Evolutionary conservation across 2,888 invertebrate genomes (phyloP).

Genomic region (Corbicula japonica): DNA sequence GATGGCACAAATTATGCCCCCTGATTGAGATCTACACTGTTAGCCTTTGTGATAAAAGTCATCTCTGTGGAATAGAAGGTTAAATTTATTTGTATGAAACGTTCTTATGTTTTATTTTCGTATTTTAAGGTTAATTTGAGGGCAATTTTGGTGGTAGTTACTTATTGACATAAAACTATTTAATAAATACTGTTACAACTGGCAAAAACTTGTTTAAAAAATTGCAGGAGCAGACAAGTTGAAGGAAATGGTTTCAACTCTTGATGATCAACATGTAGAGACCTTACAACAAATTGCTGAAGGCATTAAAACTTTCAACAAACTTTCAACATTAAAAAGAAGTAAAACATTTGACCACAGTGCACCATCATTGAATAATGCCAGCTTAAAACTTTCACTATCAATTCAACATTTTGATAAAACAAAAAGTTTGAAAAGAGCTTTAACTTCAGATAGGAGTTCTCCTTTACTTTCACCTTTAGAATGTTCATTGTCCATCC

Average conservation of each 20-base stretch:
- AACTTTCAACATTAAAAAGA: constrained; percentile 43
- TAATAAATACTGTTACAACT: too few relatives aligned
- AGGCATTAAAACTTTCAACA: constrained; percentile 53
- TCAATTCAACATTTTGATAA: constrained; percentile 74
- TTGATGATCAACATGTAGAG: constrained; percentile 72
- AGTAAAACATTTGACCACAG: constrained; percentile 70
- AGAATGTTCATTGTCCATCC: constrained; percentile 70
- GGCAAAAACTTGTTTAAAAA: too few relatives aligned
- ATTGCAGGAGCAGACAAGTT: constrained; percentile 54
- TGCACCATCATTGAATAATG: constrained; percentile 51
- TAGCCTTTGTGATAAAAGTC: too few relatives aligned
- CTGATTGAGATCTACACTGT: too few relatives aligned
- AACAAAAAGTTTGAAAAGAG: constrained; percentile 62
- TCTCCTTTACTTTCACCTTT: constrained; percentile 57
- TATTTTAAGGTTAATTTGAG: too few relatives aligned
- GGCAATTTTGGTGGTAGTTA: too few relatives aligned
- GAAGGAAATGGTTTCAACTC: constrained; percentile 70
- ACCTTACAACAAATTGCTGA: constrained; percentile 55
- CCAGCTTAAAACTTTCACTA: constrained; percentile 59
- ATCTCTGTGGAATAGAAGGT: too few relatives aligned
- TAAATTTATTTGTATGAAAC: too few relatives aligned
- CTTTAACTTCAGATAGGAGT: constrained; percentile 69
- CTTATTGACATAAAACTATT: too few relatives aligned
- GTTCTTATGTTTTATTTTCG: too few relatives aligned
- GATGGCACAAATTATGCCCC: too few relatives aligned